A percentile compares a stretch with the other conserved stretches of the same genome.
These are phyloP conservation scores for Anhinga rufa DNA, from an alignment of 2,113 vertebrate genomes.

Conservation along the genomic window DNA sequence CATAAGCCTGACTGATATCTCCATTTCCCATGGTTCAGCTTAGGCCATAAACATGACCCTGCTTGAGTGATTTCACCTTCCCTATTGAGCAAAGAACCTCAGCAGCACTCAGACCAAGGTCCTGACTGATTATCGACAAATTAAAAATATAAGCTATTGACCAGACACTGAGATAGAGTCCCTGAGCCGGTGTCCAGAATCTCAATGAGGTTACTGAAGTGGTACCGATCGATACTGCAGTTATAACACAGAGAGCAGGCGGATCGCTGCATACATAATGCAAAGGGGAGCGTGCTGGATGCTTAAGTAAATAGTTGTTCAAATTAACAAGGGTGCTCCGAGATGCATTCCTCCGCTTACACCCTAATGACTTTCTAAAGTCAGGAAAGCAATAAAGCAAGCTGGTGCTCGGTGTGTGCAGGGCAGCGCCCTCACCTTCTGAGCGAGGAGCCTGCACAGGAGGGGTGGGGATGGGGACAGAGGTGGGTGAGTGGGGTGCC, in stretches of 20 bases:
- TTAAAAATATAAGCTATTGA: conserved; percentile 86
- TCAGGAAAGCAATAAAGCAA: background rate
- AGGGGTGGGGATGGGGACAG: background rate
- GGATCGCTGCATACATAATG: conserved; percentile 80
- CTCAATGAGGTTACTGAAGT: conserved; percentile 87
- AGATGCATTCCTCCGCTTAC: background rate
- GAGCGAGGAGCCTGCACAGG: fast-evolving
- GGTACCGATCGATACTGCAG: conserved; percentile 81
- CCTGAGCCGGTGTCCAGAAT: conserved; percentile 82
- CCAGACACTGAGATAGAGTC: conserved; percentile 81
- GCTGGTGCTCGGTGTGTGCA: fast-evolving
- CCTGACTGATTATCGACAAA: conserved; percentile 80
- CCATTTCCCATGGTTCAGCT: conserved; percentile 16
- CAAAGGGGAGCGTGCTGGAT: background rate
- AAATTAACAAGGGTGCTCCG: background rate
- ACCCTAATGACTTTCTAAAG: background rate
- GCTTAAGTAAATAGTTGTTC: conserved; percentile 36
- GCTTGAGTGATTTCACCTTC: conserved; percentile 45
- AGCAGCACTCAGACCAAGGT: conserved; percentile 68
- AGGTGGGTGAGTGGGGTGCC: background rate
- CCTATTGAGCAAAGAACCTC: conserved; percentile 24
- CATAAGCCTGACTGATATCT: background rate
- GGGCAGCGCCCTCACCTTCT: background rate
- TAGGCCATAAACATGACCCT: conserved; percentile 60
- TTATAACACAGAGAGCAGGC: conserved; percentile 75